Conservation (phyloP, 2,797 vertebrate genomes). For the Acipenser ruthenus region DNA sequence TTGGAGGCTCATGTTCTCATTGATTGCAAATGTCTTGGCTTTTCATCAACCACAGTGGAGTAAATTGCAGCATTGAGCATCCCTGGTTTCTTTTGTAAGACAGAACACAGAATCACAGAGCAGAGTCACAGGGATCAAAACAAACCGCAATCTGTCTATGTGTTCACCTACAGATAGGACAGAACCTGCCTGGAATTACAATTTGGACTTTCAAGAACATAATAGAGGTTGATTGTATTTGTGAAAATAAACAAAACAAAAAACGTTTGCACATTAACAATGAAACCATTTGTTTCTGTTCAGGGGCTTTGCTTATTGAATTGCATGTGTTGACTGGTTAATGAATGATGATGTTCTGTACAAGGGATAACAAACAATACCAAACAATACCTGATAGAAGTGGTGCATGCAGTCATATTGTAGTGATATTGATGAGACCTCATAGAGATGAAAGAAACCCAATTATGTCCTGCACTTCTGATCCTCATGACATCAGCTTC, state of each 20-base stretch:
- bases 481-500: no score
- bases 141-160: conserved; percentile 16
- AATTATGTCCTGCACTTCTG: no score
- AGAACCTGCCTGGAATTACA: conserved; percentile 27
- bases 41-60: conserved; percentile 17
- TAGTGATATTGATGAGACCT: no score
- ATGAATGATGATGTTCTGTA: neutral
- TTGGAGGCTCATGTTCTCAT: conserved; percentile 20
- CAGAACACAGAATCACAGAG: conserved; percentile 17
- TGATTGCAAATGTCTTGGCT: conserved; percentile 25
- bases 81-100: conserved; percentile 6
- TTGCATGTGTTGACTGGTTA: neutral
- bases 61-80: conserved; percentile 23
- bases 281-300: conserved; percentile 1
- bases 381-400: neutral
- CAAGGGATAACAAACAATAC: neutral
- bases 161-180: conserved; percentile 4
- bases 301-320: neutral
- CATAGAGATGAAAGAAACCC: no score
- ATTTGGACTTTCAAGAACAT: neutral
- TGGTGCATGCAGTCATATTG: no score
- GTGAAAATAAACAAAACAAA: no score
- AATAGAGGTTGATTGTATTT: conserved; percentile 8
- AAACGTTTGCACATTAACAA: neutral
- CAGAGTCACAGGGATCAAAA: conserved; percentile 25